Evolutionary conservation across 2,888 invertebrate species (phyloP), one percentile per base, ranked within the genome.

Genomic region (Acronicta aceris): DNA sequence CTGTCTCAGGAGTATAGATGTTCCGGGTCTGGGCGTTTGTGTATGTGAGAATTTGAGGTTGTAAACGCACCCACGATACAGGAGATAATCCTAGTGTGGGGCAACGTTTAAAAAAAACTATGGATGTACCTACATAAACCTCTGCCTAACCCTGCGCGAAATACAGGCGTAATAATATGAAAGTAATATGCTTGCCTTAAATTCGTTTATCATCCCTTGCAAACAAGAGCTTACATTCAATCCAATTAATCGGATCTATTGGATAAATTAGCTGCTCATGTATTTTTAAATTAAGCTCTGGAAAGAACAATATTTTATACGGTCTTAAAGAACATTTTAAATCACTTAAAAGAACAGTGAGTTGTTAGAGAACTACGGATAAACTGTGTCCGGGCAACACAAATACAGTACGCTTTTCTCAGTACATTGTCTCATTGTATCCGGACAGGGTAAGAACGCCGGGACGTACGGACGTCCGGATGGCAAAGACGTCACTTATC

Each of bases 371-470:
- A 52, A 53, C 45, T 56, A 48, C 49, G 49, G 72, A 71, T 75
- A 71, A 78, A 76, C 58, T 69, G 63, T 65, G 57, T 75, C 65
- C 65, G 62, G 55, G 47, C 68, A 78, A 76, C 51, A 75, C 59
- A 78, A 72, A 76, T 78, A 62, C 69, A 64, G 65, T 76, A 56
- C 72, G 65, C 71, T 79, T 77, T 67, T 68, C 72, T 56, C 71
- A 61, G 79, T 73, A 52, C 70, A 78, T 61, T 76, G 76, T 78
- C 73, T 73, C 76, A 70, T 67, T 70, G 73, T 58, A 58, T 70
- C 76, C 79, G 76, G 78, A 70, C 60, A 61, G 64, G 58, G 62
- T 52, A 75, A 62, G 69, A 65, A 64, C 30, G 62, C 54, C 71
- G 60, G 66, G 69, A 62, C 42, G 62, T 27, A 47, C 71, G 71